phyloP scores from a whole-genome alignment of 1,140 invertebrate species.

The Andricus grossulariae region DNA sequence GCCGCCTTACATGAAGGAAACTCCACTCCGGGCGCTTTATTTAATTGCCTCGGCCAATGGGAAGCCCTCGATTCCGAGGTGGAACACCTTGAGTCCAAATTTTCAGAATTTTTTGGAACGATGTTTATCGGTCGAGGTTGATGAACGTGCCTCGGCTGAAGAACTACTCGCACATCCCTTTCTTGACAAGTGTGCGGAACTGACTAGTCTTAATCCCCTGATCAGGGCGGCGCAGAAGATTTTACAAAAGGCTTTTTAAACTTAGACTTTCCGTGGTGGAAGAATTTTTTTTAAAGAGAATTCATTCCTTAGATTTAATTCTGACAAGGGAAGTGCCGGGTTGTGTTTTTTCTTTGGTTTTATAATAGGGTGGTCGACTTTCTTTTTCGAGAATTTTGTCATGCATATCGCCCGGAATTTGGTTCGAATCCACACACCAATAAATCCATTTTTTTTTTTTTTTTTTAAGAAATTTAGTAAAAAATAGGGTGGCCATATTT shows the following conservation, averaged over 20 bases:
- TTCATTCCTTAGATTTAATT: not conserved
- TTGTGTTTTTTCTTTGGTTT: too few relatives aligned
- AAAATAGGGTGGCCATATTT: too few relatives aligned
- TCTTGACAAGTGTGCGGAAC: conserved; percentile 88
- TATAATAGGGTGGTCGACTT: too few relatives aligned
- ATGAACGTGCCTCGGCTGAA: conserved; percentile 88
- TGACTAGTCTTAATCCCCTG: conserved; percentile 90
- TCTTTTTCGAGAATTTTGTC: too few relatives aligned
- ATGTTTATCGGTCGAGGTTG: conserved; percentile 95
- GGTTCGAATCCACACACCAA: too few relatives aligned
- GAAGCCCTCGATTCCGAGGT: conserved; percentile 91
- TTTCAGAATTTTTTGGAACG: conserved; percentile 92
- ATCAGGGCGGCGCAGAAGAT: conserved; percentile 92
- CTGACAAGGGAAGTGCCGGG: too few relatives aligned
- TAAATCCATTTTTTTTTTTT: too few relatives aligned
- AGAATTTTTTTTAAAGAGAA: not conserved
- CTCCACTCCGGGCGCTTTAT: conserved; percentile 94
- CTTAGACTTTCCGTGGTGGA: not conserved
- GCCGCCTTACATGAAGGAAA: conserved; percentile 84
- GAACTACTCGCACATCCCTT: conserved; percentile 94
- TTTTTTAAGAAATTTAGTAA: too few relatives aligned
- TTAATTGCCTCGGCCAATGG: conserved; percentile 94
- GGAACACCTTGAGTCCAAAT: conserved; percentile 85
- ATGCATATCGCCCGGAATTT: too few relatives aligned
- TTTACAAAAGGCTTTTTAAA: conserved; percentile 78